phyloP scores from a whole-genome alignment of 2,888 invertebrate species.

The Drosophila conformis region DNA sequence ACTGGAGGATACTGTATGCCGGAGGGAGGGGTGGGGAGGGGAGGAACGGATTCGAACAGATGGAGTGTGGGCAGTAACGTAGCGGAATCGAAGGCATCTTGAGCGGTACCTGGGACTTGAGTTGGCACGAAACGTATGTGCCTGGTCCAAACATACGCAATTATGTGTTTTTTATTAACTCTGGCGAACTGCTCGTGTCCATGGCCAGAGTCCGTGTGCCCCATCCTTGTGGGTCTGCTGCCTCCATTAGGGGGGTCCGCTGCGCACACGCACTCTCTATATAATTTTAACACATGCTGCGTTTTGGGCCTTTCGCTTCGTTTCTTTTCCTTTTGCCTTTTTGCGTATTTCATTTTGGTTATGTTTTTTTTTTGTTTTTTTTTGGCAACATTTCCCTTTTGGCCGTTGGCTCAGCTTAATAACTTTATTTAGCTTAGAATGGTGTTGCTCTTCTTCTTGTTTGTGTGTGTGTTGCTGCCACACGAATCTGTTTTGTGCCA shows the following conservation, averaged over 20 bases:
- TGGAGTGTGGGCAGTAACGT: conserved; percentile 63
- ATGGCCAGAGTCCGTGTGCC: conserved; percentile 18
- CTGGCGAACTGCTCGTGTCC: conserved; percentile 37
- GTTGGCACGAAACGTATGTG: conserved; percentile 27
- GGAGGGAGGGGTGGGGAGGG: conserved; percentile 2
- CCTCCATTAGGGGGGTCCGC: conserved; percentile 75
- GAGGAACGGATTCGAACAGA: neutral
- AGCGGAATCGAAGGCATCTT: conserved; percentile 22
- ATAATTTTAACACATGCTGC: conserved; percentile 79
- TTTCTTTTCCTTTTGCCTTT: conserved; percentile 37
- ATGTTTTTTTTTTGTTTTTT: conserved; percentile 40
- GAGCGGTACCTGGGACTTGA: conserved; percentile 22
- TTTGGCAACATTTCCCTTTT: conserved; percentile 72
- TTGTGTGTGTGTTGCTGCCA: conserved; percentile 42
- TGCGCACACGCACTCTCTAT: conserved; percentile 78
- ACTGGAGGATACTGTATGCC: conserved; percentile 12
- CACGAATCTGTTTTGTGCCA: conserved; percentile 42
- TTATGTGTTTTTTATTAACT: conserved; percentile 80
- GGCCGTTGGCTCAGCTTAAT: conserved; percentile 58
- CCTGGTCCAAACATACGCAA: conserved; percentile 73
- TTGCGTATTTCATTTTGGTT: conserved; percentile 11
- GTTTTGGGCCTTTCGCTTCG: conserved; percentile 61
- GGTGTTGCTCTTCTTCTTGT: conserved; percentile 25
- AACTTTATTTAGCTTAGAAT: conserved; percentile 77
- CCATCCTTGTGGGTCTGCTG: conserved; percentile 56